These are phyloP conservation scores for Liopterus haemorrhoidalis DNA, from an alignment of 2,888 invertebrate genomes.

Conservation along the genomic window DNA sequence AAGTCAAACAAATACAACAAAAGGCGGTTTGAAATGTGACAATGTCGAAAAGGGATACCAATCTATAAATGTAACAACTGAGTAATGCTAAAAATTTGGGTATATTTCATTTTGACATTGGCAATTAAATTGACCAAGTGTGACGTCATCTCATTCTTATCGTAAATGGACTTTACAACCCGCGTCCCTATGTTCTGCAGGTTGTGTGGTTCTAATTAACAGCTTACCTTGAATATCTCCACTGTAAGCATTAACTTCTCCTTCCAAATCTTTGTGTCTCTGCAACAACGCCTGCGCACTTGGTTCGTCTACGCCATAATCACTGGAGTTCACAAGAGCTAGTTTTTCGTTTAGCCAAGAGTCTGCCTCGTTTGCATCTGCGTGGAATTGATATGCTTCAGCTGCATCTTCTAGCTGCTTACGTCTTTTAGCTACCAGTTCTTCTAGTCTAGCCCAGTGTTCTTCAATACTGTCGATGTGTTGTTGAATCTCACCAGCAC, in stretches of 20 bases:
- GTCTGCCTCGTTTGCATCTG: conserved; percentile 96
- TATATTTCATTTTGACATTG: no score
- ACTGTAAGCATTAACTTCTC: conserved; percentile 81
- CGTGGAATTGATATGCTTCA: conserved; percentile 94
- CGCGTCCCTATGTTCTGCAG: no score
- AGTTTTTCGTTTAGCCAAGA: conserved; percentile 97
- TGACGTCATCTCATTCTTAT: no score
- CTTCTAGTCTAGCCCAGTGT: conserved; percentile 86
- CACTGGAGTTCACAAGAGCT: conserved; percentile 80
- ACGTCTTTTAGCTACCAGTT: conserved; percentile 67
- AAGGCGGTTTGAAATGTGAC: no score
- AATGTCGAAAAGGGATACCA: no score
- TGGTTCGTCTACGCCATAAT: conserved; percentile 89
- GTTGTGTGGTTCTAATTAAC: no score
- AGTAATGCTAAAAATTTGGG: no score
- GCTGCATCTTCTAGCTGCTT: conserved; percentile 79
- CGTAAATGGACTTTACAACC: no score
- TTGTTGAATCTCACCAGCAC: conserved; percentile 72
- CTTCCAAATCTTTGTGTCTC: conserved; percentile 79
- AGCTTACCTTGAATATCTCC: conserved; percentile 77
- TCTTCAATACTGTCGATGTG: conserved; percentile 71
- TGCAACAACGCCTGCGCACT: conserved; percentile 83
- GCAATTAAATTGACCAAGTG: no score
- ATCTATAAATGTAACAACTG: no score
- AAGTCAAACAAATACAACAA: no score